phyloP scores from a whole-genome alignment of 2,113 vertebrate species.

The Galbula dea region DNA sequence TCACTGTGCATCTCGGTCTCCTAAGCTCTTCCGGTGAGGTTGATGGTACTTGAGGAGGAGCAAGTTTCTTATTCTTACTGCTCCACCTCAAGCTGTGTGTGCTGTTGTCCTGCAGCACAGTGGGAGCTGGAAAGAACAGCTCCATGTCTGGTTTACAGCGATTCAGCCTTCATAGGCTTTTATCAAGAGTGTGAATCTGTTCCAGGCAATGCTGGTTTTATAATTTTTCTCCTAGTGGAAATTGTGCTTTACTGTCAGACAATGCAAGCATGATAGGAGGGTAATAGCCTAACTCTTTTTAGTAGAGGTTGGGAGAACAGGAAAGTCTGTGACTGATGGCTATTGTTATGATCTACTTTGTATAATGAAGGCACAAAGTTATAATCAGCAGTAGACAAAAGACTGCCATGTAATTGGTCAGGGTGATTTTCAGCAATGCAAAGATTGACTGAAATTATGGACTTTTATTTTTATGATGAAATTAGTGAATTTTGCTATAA shows the following conservation, averaged over 20 bases:
- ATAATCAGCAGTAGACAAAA: background rate
- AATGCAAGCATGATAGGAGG: background rate
- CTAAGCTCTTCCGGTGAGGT: background rate
- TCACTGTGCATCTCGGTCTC: background rate
- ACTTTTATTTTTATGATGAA: background rate
- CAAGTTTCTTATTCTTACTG: background rate
- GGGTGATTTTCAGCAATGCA: background rate
- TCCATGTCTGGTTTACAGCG: background rate
- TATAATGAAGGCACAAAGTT: background rate
- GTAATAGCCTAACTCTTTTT: background rate
- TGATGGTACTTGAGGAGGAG: background rate
- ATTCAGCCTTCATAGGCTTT: background rate
- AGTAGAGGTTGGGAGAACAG: background rate
- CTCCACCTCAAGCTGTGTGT: rapidly evolving
- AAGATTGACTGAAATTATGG: background rate
- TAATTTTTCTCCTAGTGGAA: background rate
- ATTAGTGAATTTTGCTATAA: background rate
- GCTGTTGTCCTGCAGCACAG: background rate
- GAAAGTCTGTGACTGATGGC: background rate
- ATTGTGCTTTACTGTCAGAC: background rate
- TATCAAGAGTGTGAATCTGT: background rate
- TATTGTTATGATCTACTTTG: background rate
- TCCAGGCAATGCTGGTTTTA: background rate
- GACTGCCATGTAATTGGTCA: background rate
- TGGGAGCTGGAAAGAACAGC: background rate